phyloP scores from a whole-genome alignment of 2,113 vertebrate species.

The Aldabrachelys gigantea region DNA sequence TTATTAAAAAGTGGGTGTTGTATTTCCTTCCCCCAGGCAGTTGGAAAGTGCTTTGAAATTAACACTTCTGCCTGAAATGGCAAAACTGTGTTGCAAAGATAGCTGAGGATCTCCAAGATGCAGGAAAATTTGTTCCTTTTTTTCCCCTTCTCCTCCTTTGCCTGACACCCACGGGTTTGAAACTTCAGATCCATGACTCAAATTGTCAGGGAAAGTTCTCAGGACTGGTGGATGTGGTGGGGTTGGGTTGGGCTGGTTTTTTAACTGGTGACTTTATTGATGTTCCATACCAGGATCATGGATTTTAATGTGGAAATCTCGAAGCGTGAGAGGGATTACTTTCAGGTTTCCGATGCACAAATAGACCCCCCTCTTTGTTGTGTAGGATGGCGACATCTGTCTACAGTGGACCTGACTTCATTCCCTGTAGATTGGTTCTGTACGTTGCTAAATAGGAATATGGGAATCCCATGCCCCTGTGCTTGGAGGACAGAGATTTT shows the following conservation, averaged over 20 bases:
- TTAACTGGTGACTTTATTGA: neutral
- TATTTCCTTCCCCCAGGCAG: neutral
- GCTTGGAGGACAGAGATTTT: neutral
- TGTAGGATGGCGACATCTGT: too few relatives aligned
- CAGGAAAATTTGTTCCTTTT: neutral
- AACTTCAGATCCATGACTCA: neutral
- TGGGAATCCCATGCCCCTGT: neutral
- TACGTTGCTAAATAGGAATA: neutral
- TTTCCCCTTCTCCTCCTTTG: neutral
- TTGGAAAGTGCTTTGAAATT: neutral
- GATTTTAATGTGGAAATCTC: neutral
- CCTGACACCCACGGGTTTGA: neutral
- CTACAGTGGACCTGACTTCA: neutral
- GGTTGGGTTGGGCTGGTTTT: neutral
- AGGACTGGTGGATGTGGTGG: neutral
- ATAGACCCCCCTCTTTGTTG: neutral
- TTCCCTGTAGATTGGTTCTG: neutral
- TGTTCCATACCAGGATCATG: neutral
- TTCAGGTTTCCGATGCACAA: neutral
- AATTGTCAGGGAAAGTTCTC: neutral
- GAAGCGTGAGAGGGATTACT: neutral
- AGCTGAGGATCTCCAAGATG: neutral
- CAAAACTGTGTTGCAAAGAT: neutral
- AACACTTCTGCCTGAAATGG: neutral
- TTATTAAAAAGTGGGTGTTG: neutral